Conservation (phyloP, 2,797 vertebrate species). For the Alauda arvensis region DNA sequence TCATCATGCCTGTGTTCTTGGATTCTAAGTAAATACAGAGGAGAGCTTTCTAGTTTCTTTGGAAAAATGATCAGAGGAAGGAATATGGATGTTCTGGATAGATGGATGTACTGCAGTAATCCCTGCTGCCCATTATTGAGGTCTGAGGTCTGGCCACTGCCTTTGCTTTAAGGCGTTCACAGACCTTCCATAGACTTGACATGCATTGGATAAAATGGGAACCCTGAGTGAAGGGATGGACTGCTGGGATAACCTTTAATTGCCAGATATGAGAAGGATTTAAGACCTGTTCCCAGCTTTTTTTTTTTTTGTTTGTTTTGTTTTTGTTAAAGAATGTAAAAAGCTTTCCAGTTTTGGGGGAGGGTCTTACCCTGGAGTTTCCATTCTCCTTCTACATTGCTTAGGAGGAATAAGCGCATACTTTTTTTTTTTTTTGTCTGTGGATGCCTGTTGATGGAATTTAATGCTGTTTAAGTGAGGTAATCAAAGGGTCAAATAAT, state of each 20-base stretch:
- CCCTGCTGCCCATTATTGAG: neutral
- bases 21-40: neutral
- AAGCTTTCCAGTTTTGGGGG: neutral
- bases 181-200: neutral
- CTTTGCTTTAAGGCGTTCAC: neutral
- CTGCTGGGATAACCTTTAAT: neutral
- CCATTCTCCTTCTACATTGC: neutral
- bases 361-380: neutral
- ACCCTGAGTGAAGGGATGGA: neutral
- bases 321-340: neutral
- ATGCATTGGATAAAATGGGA: neutral
- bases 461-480: neutral
- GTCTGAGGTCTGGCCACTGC: neutral
- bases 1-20: neutral
- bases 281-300: neutral
- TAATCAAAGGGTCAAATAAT: neutral
- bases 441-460: neutral
- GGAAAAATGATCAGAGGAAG: neutral
- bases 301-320: neutral
- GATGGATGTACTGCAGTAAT: neutral
- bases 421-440: neutral
- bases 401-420: neutral
- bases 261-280: neutral
- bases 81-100: neutral
- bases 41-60: neutral